Conservation (phyloP, 2,797 vertebrate genomes). For the Catamblyrhynchus diadema region DNA sequence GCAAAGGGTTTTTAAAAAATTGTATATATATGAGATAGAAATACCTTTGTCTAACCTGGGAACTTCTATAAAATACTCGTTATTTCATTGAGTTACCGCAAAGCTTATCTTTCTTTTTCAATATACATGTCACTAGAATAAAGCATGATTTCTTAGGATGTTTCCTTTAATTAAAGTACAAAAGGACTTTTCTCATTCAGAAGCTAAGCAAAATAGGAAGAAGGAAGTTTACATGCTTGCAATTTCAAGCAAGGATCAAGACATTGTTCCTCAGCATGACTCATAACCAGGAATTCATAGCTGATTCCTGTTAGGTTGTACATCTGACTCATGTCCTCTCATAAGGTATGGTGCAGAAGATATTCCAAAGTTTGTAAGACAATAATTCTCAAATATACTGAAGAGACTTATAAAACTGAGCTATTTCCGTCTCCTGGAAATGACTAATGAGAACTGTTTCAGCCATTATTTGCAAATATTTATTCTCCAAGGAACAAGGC, state of each 20-base stretch:
- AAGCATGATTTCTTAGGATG: background rate
- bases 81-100: slow-evolving; percentile 6
- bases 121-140: background rate
- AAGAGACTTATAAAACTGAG: background rate
- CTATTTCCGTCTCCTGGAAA: slow-evolving; percentile 19
- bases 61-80: background rate
- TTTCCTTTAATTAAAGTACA: slow-evolving; percentile 20
- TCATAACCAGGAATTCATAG: slow-evolving; percentile 59
- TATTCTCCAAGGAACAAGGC: background rate
- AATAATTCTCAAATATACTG: background rate
- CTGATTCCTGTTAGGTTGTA: slow-evolving; percentile 33
- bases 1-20: background rate
- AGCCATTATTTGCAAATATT: background rate
- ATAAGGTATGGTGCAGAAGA: background rate
- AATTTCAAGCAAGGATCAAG: slow-evolving; percentile 25
- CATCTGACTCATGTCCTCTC: slow-evolving; percentile 42
- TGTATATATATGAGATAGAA: background rate
- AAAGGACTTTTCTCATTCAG: slow-evolving; percentile 24
- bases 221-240: slow-evolving; percentile 51
- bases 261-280: slow-evolving; percentile 33
- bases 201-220: slow-evolving; percentile 37
- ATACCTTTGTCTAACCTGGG: background rate
- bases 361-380: background rate
- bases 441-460: background rate
- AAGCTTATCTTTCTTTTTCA: slow-evolving; percentile 4